Conservation (phyloP, 2,797 vertebrate species). For the Pogoniulus pusillus region DNA sequence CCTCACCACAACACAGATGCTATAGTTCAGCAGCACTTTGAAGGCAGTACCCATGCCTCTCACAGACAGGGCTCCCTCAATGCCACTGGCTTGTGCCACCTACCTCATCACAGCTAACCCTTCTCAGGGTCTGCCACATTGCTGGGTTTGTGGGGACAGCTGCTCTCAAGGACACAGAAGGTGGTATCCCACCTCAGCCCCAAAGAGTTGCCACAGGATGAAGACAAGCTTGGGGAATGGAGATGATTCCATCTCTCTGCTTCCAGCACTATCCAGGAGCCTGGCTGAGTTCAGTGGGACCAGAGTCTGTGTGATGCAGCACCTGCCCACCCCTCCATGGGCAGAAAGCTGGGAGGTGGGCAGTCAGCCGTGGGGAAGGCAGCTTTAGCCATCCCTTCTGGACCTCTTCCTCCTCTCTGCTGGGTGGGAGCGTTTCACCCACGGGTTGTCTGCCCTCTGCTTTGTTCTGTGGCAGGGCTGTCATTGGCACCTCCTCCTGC, state of each 20-base stretch:
- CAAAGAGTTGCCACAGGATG: neutral
- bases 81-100: neutral
- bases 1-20: neutral
- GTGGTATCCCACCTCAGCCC: neutral
- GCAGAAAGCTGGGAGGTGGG: neutral
- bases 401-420: neutral
- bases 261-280: neutral
- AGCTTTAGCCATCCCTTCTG: neutral
- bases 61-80: neutral
- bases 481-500: constrained; percentile 14
- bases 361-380: neutral
- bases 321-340: neutral
- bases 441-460: neutral
- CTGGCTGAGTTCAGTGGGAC: neutral
- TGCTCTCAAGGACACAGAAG: neutral
- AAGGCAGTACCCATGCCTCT: neutral
- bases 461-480: neutral
- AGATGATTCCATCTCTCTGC: neutral
- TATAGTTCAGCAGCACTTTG: neutral
- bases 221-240: neutral
- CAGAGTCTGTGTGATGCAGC: neutral
- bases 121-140: neutral
- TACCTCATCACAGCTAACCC: neutral
- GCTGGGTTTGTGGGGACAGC: rapidly evolving
- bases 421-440: neutral